Conservation (phyloP, 2,797 vertebrate genomes). For the Vespertilio murinus region DNA sequence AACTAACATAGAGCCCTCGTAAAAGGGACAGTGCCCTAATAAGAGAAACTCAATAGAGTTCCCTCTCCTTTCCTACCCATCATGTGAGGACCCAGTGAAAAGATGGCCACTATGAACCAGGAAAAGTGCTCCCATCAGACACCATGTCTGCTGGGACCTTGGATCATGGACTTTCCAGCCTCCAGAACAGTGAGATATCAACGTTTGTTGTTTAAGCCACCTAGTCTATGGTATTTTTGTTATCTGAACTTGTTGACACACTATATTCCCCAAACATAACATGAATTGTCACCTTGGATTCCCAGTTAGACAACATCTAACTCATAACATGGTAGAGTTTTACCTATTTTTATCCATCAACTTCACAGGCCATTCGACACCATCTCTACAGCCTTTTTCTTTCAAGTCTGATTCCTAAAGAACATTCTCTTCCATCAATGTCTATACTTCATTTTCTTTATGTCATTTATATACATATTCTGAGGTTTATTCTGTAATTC, state of each 20-base stretch:
- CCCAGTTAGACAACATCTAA: not conserved
- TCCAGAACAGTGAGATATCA: not conserved
- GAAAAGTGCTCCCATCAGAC: not conserved
- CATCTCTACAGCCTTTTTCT: not conserved
- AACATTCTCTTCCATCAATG: not conserved
- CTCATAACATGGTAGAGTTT: not conserved
- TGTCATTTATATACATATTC: not conserved
- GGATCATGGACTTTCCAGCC: not conserved
- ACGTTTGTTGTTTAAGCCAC: not conserved
- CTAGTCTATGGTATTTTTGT: not conserved
- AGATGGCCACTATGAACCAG: not conserved
- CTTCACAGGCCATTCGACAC: not conserved
- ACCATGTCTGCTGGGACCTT: not conserved
- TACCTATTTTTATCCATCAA: not conserved
- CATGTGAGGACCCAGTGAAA: not conserved
- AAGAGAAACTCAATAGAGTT: not conserved
- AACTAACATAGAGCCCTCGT: not conserved
- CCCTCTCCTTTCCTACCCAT: not conserved
- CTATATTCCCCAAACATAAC: not conserved
- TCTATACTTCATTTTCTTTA: not conserved
- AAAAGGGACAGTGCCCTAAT: not conserved
- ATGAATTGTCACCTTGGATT: not conserved
- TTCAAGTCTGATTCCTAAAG: not conserved
- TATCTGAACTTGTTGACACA: not conserved
- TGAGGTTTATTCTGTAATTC: slow-evolving; percentile 8